These are phyloP conservation scores for Papilio xuthus DNA, from an alignment of 1,140 invertebrate genomes.

Conservation along the genomic window DNA sequence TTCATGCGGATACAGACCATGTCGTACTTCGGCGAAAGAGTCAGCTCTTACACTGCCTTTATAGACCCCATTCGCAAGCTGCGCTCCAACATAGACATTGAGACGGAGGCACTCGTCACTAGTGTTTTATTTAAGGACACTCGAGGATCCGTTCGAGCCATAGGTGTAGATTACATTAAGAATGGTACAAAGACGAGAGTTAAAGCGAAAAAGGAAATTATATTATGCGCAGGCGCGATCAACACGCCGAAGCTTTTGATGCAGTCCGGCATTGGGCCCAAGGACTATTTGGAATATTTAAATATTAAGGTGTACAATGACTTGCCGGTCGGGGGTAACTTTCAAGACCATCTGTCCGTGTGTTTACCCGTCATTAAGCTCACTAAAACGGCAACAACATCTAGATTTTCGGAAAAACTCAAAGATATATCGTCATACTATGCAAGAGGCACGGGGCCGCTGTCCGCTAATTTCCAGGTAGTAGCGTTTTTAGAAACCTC, in stretches of 20 bases:
- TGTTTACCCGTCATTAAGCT: slow-evolving; percentile 82
- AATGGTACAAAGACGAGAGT: slow-evolving; percentile 66
- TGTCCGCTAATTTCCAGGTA: slow-evolving; percentile 83
- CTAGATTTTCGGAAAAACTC: slow-evolving; percentile 78
- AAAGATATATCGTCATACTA: slow-evolving; percentile 81
- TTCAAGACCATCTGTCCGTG: slow-evolving; percentile 84
- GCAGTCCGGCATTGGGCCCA: slow-evolving; percentile 78
- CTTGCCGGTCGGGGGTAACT: slow-evolving; percentile 88
- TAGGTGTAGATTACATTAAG: slow-evolving; percentile 70
- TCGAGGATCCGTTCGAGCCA: slow-evolving; percentile 57
- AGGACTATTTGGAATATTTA: slow-evolving; percentile 77
- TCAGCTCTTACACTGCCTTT: slow-evolving; percentile 70
- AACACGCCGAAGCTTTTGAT: slow-evolving; percentile 82
- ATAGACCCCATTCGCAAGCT: slow-evolving; percentile 69
- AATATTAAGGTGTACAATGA: slow-evolving; percentile 82
- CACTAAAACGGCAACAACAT: slow-evolving; percentile 80
- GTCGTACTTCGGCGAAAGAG: slow-evolving; percentile 77
- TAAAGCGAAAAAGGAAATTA: slow-evolving; percentile 80
- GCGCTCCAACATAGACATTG: slow-evolving; percentile 86
- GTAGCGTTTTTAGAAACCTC: slow-evolving; percentile 84
- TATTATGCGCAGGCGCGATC: slow-evolving; percentile 82
- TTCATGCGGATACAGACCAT: slow-evolving; percentile 77
- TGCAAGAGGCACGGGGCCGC: slow-evolving; percentile 79
- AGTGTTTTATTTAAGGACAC: slow-evolving; percentile 65
- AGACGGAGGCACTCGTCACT: slow-evolving; percentile 84